Percentiles rank a stretch among this genome's conserved stretches.
Evolutionary conservation across 92 coral and sea anemone genomes (phyloP).

Genomic region (Porites evermanni): DNA sequence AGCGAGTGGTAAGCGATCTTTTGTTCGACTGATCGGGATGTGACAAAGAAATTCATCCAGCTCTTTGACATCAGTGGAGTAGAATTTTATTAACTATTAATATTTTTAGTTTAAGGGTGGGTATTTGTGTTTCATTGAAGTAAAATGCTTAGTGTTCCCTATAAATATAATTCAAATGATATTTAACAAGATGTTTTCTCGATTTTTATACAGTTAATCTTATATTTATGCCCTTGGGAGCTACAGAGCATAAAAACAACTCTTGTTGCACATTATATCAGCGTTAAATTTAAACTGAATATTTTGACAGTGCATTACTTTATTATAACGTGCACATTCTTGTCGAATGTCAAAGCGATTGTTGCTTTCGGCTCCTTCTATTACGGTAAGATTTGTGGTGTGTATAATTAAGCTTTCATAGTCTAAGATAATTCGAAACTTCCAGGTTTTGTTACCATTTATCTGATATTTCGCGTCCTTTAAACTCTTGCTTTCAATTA

Average conservation of each 20-base stretch:
- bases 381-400: background rate
- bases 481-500: background rate
- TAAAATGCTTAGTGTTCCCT: background rate
- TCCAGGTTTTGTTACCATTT: background rate
- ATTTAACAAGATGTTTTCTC: conserved; percentile 13
- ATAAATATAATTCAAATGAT: conserved; percentile 16
- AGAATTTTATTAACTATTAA: conserved; percentile 45
- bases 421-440: background rate
- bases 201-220: background rate
- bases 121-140: conserved; percentile 8
- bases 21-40: conserved; percentile 20
- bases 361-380: background rate
- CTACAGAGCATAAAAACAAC: background rate
- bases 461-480: conserved; percentile 4
- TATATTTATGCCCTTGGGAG: background rate
- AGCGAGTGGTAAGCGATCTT: conserved; percentile 85
- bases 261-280: background rate
- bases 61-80: conserved; percentile 5
- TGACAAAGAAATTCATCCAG: background rate
- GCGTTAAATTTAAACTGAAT: too few species aligned
- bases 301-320: background rate
- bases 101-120: conserved; percentile 37
- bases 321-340: background rate
- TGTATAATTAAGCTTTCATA: background rate
- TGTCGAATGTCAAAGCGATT: background rate